phyloP scores from a whole-genome alignment of 2,888 invertebrate genomes.

The Epistrophella euchroma region DNA sequence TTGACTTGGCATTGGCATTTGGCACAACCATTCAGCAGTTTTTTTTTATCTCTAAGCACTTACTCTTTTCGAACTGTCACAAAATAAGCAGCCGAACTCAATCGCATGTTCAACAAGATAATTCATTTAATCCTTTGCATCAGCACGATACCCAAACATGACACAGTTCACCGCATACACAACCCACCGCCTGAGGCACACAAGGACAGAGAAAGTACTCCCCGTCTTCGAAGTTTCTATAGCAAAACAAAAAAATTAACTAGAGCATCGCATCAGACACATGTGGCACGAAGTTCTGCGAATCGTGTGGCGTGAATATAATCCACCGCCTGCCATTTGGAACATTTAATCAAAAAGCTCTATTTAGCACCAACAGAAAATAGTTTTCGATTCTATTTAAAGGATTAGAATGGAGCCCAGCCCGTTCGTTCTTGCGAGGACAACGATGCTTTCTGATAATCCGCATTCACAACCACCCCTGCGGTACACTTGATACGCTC shows the following conservation, averaged over 20 bases:
- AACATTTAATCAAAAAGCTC: constrained; percentile 36
- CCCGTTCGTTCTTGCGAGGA: constrained; percentile 10
- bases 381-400: constrained; percentile 37
- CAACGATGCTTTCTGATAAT: constrained; percentile 45
- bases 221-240: background rate
- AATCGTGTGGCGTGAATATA: constrained; percentile 16
- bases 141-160: constrained; percentile 36
- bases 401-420: constrained; percentile 35
- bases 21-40: constrained; percentile 19
- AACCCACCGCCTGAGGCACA: background rate
- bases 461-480: constrained; percentile 29
- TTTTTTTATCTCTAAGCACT: constrained; percentile 13
- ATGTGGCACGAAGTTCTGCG: constrained; percentile 21
- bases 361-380: constrained; percentile 13
- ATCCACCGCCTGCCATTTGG: constrained; percentile 36
- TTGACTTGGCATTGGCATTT: constrained; percentile 20
- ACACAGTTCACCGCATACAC: constrained; percentile 40
- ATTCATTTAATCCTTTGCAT: constrained; percentile 60
- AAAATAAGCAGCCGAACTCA: constrained; percentile 50
- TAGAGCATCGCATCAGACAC: constrained; percentile 32
- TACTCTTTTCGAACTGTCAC: constrained; percentile 7
- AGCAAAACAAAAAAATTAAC: constrained; percentile 11
- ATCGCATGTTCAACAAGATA: constrained; percentile 63
- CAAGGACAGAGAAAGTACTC: background rate
- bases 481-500: constrained; percentile 6